phyloP scores from a whole-genome alignment of 2,888 invertebrate genomes.

The Saturnia pavonia region DNA sequence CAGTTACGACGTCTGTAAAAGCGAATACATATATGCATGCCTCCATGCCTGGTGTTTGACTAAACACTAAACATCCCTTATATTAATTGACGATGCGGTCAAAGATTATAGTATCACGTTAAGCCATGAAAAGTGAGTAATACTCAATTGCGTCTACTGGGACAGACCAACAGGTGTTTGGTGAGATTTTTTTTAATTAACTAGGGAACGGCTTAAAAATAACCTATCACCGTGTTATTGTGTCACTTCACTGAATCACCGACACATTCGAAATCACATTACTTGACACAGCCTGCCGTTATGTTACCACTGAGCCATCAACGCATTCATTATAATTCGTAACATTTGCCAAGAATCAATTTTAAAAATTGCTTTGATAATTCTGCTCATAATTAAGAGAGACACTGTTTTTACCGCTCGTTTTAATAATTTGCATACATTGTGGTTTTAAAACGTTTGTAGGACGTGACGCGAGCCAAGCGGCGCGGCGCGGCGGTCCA shows the following conservation, averaged over 20 bases:
- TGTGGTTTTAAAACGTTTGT: conserved; percentile 13
- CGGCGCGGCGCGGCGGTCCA: conserved; percentile 24
- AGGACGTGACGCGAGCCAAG: conserved; percentile 1
- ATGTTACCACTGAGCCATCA: too few species aligned
- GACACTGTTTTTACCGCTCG: not conserved
- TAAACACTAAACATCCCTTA: too few species aligned
- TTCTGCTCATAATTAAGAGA: not conserved
- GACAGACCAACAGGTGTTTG: not conserved
- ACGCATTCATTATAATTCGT: too few species aligned
- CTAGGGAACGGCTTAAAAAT: not conserved
- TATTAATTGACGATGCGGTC: too few species aligned
- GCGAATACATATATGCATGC: too few species aligned
- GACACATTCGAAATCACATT: not conserved
- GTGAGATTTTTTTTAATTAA: not conserved
- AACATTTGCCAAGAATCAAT: not conserved
- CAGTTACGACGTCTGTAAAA: too few species aligned
- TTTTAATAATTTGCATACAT: conserved; percentile 14
- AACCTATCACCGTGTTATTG: not conserved
- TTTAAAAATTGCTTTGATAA: not conserved
- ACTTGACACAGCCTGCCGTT: not conserved
- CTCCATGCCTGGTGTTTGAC: too few species aligned
- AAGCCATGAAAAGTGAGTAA: not conserved
- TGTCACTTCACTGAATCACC: not conserved
- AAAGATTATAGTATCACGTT: too few species aligned
- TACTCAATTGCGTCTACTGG: too few species aligned